These are phyloP conservation scores for Trematomus bernacchii DNA, from an alignment of 2,797 vertebrate species.

Conservation along the genomic window DNA sequence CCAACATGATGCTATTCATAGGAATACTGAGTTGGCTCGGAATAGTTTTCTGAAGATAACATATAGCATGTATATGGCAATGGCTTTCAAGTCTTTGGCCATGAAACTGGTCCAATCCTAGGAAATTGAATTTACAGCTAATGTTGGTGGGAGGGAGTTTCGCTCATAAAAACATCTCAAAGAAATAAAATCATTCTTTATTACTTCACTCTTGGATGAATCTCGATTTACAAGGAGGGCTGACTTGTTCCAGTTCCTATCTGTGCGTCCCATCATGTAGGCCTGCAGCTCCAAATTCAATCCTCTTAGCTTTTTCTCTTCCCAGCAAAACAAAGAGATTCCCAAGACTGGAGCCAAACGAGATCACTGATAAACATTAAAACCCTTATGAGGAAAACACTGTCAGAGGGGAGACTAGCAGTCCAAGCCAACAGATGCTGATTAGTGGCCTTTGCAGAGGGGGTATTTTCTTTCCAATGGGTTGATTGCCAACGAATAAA, in stretches of 20 bases:
- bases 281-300: conserved; percentile 56
- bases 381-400: conserved; percentile 62
- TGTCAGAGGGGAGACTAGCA: conserved; percentile 39
- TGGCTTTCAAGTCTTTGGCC: background rate
- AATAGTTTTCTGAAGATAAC: background rate
- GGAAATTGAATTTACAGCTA: background rate
- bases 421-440: conserved; percentile 55
- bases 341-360: conserved; percentile 61
- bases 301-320: conserved; percentile 67
- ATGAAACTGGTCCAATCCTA: background rate
- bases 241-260: conserved; percentile 40
- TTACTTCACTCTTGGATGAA: conserved; percentile 14
- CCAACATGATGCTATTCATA: background rate
- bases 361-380: conserved; percentile 70
- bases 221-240: conserved; percentile 30
- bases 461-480: conserved; percentile 48
- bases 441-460: conserved; percentile 57
- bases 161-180: conserved; percentile 7
- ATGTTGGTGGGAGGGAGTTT: background rate
- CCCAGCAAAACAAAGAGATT: conserved; percentile 59
- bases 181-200: conserved; percentile 25
- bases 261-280: conserved; percentile 59
- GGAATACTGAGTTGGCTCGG: background rate
- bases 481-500: conserved; percentile 51
- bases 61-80: too few species aligned